These are phyloP conservation scores for Gastracanthus pulcherrimus DNA, from an alignment of 2,888 invertebrate genomes.

Conservation along the genomic window DNA sequence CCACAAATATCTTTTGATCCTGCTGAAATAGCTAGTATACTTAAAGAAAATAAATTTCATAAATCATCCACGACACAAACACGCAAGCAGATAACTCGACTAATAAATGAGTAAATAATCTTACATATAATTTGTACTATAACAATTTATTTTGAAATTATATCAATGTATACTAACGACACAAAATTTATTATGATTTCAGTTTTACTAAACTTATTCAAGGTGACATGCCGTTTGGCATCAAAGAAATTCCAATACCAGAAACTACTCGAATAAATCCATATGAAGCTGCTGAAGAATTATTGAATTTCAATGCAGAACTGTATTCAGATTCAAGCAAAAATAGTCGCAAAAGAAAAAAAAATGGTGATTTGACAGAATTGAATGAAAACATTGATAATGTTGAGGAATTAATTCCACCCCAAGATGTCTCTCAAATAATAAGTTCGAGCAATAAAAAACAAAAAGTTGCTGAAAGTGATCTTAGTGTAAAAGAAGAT, in stretches of 20 bases:
- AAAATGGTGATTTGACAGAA: conserved; percentile 49
- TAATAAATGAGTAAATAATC: conserved; percentile 79
- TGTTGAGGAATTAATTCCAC: conserved; percentile 24
- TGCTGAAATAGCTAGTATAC: conserved; percentile 78
- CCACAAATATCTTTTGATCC: conserved; percentile 85
- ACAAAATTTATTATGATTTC: conserved; percentile 35
- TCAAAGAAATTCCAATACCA: conserved; percentile 79
- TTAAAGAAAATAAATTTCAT: conserved; percentile 79
- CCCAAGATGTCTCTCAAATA: not conserved
- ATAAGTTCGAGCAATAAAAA: conserved; percentile 8
- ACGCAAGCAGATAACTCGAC: conserved; percentile 79
- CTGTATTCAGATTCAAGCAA: conserved; percentile 71
- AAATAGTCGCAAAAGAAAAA: conserved; percentile 66
- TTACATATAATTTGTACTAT: not conserved
- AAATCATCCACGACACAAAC: conserved; percentile 79
- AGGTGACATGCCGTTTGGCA: conserved; percentile 84
- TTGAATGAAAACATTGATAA: conserved; percentile 52
- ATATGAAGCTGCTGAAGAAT: conserved; percentile 73
- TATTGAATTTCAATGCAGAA: conserved; percentile 79
- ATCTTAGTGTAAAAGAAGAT: not conserved
- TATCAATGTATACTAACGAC: conserved; percentile 12
- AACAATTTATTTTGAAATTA: not conserved
- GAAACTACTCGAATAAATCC: conserved; percentile 68
- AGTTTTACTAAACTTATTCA: conserved; percentile 82
- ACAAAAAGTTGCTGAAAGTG: conserved; percentile 36